Evolutionary conservation across 2,888 invertebrate genomes (phyloP).

Genomic region (Trachelus stipa): DNA sequence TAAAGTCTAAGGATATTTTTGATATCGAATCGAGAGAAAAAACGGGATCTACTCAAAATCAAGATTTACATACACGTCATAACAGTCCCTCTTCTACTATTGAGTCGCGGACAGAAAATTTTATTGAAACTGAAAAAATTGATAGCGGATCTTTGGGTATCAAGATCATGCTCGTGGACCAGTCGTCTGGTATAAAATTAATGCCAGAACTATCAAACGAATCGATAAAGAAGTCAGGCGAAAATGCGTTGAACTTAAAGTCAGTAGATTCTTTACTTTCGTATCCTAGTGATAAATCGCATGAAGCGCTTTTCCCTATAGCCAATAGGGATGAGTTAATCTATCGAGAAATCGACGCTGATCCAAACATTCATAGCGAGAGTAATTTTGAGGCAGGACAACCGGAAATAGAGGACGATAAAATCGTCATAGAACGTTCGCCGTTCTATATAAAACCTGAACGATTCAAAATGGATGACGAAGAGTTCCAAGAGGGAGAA

Average conservation of each 20-base stretch:
- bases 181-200: neutral
- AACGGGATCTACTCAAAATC: neutral
- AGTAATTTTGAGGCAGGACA: neutral
- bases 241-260: neutral
- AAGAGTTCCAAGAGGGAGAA: neutral
- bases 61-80: neutral
- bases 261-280: neutral
- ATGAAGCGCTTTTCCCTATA: neutral
- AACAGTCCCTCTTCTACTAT: neutral
- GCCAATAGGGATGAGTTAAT: neutral
- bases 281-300: neutral
- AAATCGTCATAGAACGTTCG: slow-evolving; percentile 5
- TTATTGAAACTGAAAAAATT: neutral
- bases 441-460: neutral
- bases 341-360: neutral
- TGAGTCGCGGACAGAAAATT: neutral
- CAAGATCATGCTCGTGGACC: neutral
- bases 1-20: neutral
- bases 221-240: neutral
- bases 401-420: neutral
- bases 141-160: neutral
- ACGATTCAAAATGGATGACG: neutral
- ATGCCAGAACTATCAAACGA: neutral
- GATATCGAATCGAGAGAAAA: neutral
- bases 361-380: neutral